A percentile compares a stretch with the other conserved stretches of the same genome.
Evolutionary conservation across 2,888 invertebrate genomes (phyloP).

Genomic region (Conops quadrifasciatus): DNA sequence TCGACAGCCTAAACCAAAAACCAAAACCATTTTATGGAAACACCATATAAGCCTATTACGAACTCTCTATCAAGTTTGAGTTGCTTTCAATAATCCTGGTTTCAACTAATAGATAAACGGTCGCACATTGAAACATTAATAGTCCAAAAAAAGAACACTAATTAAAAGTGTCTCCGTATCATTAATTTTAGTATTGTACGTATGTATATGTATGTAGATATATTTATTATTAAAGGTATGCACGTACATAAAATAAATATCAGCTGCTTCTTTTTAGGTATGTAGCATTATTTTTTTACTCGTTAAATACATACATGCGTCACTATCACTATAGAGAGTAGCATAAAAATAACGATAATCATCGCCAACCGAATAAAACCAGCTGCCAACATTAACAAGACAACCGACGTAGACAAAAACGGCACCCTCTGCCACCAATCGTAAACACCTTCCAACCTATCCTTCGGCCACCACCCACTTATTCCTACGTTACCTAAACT

Average conservation of each 20-base stretch:
- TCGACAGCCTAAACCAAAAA: too few species aligned
- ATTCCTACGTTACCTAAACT: not conserved
- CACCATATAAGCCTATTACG: too few species aligned
- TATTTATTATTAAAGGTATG: not conserved
- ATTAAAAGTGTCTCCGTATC: too few species aligned
- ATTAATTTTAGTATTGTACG: too few species aligned
- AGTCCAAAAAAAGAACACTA: too few species aligned
- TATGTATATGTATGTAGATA: constrained; percentile 17
- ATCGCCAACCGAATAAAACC: constrained; percentile 22
- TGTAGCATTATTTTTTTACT: not conserved
- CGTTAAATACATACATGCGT: constrained; percentile 2
- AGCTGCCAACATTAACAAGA: constrained; percentile 19
- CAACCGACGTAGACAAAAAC: constrained; percentile 2
- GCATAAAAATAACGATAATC: constrained; percentile 22
- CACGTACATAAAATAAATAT: too few species aligned
- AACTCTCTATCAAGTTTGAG: too few species aligned
- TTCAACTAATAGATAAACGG: too few species aligned
- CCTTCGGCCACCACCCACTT: constrained; percentile 1
- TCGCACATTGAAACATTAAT: too few species aligned
- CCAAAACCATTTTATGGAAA: too few species aligned
- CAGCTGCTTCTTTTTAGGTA: too few species aligned
- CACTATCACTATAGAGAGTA: constrained; percentile 6
- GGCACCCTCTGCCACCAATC: constrained; percentile 13
- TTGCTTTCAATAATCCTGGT: too few species aligned
- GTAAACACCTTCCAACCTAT: not conserved